phyloP scores from a whole-genome alignment of 2,113 vertebrate genomes.

The Ailuropoda melanoleuca region DNA sequence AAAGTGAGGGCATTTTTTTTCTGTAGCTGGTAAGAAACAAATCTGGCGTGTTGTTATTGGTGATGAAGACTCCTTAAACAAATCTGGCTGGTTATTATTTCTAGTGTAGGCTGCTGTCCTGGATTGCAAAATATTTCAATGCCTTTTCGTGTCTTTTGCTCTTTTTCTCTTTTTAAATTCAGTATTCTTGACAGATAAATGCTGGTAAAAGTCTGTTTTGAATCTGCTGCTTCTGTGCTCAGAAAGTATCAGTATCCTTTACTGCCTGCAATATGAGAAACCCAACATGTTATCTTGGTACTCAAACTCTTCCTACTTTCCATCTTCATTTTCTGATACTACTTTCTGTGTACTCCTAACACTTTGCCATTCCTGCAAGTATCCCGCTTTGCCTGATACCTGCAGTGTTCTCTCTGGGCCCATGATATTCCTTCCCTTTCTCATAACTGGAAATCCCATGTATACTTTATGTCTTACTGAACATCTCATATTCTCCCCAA shows the following conservation, averaged over 20 bases:
- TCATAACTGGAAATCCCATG: neutral
- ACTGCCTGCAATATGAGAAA: neutral
- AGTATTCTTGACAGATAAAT: neutral
- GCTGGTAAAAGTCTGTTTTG: constrained; percentile 18
- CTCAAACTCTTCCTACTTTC: neutral
- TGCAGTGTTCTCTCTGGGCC: neutral
- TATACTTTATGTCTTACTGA: neutral
- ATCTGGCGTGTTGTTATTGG: constrained; percentile 61
- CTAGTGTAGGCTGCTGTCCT: constrained; percentile 21
- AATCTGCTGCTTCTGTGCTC: neutral
- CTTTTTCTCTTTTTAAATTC: constrained; percentile 33
- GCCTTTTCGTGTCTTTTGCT: neutral
- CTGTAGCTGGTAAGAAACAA: constrained; percentile 58
- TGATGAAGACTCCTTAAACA: constrained; percentile 39
- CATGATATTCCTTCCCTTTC: neutral
- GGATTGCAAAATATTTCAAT: constrained; percentile 64
- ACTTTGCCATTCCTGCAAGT: neutral
- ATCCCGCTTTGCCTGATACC: neutral
- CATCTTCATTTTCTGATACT: neutral
- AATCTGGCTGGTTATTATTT: constrained; percentile 59
- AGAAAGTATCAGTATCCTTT: neutral
- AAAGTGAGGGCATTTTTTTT: neutral
- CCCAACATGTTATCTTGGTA: neutral
- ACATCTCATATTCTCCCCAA: neutral
- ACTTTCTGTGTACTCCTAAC: neutral